Evolutionary conservation across 1,140 invertebrate species (phyloP).

Genomic region (Chionoecetes opilio): DNA sequence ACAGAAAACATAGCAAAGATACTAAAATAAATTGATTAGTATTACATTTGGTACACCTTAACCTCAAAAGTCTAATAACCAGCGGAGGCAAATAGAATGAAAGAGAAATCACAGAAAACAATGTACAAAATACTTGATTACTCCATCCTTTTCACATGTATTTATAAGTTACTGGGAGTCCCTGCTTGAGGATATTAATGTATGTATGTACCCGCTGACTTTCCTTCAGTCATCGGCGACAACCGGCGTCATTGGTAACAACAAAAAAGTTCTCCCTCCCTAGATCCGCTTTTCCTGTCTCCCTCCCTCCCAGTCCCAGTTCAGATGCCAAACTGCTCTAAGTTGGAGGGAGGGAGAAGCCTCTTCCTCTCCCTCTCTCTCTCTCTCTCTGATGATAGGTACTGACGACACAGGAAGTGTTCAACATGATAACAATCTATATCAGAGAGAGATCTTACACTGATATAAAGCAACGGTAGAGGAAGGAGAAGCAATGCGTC

Average conservation of each 20-base stretch:
- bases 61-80: no score
- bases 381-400: not conserved
- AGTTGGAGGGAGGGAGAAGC: not conserved
- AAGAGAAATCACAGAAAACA: not conserved
- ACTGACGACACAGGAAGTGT: not conserved
- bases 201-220: not conserved
- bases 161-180: not conserved
- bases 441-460: no score
- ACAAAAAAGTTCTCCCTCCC: not conserved
- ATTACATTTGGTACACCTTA: no score
- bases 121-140: not conserved
- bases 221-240: not conserved
- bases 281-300: not conserved
- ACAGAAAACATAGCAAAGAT: not conserved
- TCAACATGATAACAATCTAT: no score
- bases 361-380: not conserved
- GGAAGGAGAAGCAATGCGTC: constrained; percentile 7
- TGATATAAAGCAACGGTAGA: not conserved
- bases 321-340: no score
- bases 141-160: not conserved
- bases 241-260: not conserved
- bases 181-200: not conserved
- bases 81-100: not conserved
- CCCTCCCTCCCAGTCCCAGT: not conserved
- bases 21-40: no score